Conservation (phyloP, 2,797 vertebrate genomes). For the Poecilia velifera region DNA sequence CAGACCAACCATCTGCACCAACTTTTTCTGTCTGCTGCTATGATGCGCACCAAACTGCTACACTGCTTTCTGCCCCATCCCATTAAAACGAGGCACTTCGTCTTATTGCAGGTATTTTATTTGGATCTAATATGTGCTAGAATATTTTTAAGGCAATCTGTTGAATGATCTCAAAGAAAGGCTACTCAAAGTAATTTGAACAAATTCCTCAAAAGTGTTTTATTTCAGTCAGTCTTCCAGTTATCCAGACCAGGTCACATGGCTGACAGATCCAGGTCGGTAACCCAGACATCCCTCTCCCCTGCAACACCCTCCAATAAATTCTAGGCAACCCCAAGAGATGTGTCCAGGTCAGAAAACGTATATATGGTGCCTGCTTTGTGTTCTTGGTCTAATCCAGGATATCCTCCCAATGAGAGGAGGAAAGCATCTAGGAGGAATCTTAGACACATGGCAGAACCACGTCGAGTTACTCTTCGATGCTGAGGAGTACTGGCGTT, state of each 20-base stretch:
- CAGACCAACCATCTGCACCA: neutral
- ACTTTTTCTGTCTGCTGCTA: neutral
- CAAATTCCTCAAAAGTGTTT: neutral
- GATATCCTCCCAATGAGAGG: neutral
- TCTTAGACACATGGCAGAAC: neutral
- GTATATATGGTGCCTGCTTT: neutral
- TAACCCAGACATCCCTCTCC: neutral
- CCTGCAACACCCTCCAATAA: neutral
- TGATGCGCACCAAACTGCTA: neutral
- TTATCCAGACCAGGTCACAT: neutral
- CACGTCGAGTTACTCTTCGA: neutral
- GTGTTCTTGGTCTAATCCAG: neutral
- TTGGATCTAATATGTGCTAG: neutral
- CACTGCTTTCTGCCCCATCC: neutral
- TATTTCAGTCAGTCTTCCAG: neutral
- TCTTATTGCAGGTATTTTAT: neutral
- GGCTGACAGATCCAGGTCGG: neutral
- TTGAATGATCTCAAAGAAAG: neutral
- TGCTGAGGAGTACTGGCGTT: neutral
- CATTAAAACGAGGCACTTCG: neutral
- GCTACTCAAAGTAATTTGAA: neutral
- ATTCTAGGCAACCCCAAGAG: neutral
- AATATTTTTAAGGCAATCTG: neutral
- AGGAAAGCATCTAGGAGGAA: neutral
- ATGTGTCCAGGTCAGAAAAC: neutral